These are phyloP conservation scores for Noctua janthe DNA, from an alignment of 2,888 invertebrate species.

Conservation along the genomic window DNA sequence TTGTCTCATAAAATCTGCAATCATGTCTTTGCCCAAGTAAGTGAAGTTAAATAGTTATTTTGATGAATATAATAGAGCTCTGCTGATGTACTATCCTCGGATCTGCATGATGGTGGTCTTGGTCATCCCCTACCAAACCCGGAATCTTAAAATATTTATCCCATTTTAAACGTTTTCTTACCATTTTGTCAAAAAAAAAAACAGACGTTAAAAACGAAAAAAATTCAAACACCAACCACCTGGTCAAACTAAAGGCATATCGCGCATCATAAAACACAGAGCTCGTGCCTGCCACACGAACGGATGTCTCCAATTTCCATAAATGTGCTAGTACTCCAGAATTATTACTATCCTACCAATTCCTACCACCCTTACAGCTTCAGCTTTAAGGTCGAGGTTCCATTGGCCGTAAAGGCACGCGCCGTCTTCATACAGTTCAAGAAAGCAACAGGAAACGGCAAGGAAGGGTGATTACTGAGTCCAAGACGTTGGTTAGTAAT, in stretches of 20 bases:
- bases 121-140: not conserved
- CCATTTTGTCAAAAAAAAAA: not conserved
- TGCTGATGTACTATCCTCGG: not conserved
- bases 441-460: slow-evolving; percentile 82
- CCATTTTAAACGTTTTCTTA: not conserved
- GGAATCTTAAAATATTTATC: not conserved
- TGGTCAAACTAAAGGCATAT: slow-evolving; percentile 70
- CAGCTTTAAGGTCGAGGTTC: slow-evolving; percentile 25
- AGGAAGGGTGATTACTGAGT: slow-evolving; percentile 79
- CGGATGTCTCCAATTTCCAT: slow-evolving; percentile 87
- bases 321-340: slow-evolving; percentile 58
- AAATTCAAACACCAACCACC: slow-evolving; percentile 71
- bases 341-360: not conserved
- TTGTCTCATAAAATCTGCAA: not conserved
- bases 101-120: not conserved
- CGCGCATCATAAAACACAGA: slow-evolving; percentile 75
- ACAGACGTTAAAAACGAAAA: slow-evolving; percentile 32
- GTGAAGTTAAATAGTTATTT: not conserved
- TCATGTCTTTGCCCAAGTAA: not conserved
- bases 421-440: slow-evolving; percentile 76
- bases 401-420: slow-evolving; percentile 71
- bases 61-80: not conserved
- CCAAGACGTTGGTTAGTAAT: slow-evolving; percentile 75
- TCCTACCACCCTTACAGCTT: slow-evolving; percentile 42
- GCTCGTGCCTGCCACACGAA: slow-evolving; percentile 86